Conservation (phyloP, 2,888 invertebrate genomes). For the Chironomus tentans region DNA sequence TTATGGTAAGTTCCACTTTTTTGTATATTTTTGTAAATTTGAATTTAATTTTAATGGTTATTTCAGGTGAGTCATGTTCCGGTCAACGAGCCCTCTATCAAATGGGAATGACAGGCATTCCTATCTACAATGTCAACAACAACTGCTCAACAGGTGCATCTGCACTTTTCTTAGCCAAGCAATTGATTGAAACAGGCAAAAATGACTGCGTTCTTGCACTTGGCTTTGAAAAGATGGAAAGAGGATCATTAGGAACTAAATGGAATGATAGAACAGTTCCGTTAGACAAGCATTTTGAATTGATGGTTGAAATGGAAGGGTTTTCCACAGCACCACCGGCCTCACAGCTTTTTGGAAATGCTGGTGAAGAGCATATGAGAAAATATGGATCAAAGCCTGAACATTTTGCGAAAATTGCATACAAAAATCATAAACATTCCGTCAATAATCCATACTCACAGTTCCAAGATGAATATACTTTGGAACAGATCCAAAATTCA, state of each 20-base stretch:
- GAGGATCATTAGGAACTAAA: slow-evolving; percentile 73
- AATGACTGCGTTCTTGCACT: slow-evolving; percentile 83
- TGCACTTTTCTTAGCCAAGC: slow-evolving; percentile 82
- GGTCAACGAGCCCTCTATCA: slow-evolving; percentile 93
- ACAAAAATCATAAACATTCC: slow-evolving; percentile 96
- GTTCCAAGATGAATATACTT: slow-evolving; percentile 80
- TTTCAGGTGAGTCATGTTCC: slow-evolving; percentile 76
- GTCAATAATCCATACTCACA: slow-evolving; percentile 95
- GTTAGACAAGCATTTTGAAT: slow-evolving; percentile 75
- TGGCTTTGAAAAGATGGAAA: slow-evolving; percentile 98
- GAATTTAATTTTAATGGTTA: too few relatives aligned
- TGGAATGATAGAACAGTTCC: slow-evolving; percentile 79
- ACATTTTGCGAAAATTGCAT: slow-evolving; percentile 95
- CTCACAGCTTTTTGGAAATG: slow-evolving; percentile 94
- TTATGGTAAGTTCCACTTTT: slow-evolving; percentile 55
- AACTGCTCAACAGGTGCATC: slow-evolving; percentile 96
- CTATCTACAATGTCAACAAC: slow-evolving; percentile 96
- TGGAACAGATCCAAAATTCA: slow-evolving; percentile 83
- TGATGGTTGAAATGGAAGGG: slow-evolving; percentile 66
- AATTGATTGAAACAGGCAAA: slow-evolving; percentile 80
- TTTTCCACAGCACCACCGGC: slow-evolving; percentile 63
- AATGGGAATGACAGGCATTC: slow-evolving; percentile 92
- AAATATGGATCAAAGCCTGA: slow-evolving; percentile 87
- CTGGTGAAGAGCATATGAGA: slow-evolving; percentile 91
- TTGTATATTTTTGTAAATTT: too few relatives aligned